A percentile compares a stretch with the other conserved stretches of the same genome.
Evolutionary conservation across 2,888 invertebrate genomes (phyloP).

Genomic region (Blastobasis adustella): DNA sequence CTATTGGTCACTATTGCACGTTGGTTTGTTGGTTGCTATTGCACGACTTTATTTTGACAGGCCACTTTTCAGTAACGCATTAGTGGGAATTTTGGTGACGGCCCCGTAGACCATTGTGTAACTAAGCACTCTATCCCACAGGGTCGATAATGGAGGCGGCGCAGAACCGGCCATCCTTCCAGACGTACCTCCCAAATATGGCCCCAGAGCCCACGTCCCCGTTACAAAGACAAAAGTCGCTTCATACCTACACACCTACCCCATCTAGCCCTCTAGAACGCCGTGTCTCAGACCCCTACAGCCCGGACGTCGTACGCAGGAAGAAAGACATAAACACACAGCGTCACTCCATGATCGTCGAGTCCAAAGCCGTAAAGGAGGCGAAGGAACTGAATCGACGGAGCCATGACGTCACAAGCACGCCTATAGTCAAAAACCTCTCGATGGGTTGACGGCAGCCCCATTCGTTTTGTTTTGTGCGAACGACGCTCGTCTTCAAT

Average conservation of each 20-base stretch:
- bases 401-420: slow-evolving; percentile 48
- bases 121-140: slow-evolving; percentile 5
- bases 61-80: too few relatives aligned
- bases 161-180: slow-evolving; percentile 75
- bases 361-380: slow-evolving; percentile 51
- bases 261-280: slow-evolving; percentile 38
- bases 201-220: slow-evolving; percentile 17
- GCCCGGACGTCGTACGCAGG: slow-evolving; percentile 55
- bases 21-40: too few relatives aligned
- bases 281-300: slow-evolving; percentile 60
- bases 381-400: slow-evolving; percentile 54
- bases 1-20: too few relatives aligned
- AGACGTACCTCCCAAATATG: slow-evolving; percentile 60
- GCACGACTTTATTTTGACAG: too few relatives aligned
- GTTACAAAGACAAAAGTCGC: slow-evolving; percentile 44
- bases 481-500: too few relatives aligned
- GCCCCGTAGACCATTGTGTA: too few relatives aligned
- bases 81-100: too few relatives aligned
- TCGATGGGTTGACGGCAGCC: slow-evolving; percentile 59
- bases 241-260: slow-evolving; percentile 26
- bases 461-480: slow-evolving; percentile 8
- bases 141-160: slow-evolving; percentile 83
- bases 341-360: slow-evolving; percentile 64
- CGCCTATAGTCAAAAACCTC: slow-evolving; percentile 47
- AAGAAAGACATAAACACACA: slow-evolving; percentile 56